Evolutionary conservation across 2,797 vertebrate species (phyloP).

Genomic region (Falco peregrinus): DNA sequence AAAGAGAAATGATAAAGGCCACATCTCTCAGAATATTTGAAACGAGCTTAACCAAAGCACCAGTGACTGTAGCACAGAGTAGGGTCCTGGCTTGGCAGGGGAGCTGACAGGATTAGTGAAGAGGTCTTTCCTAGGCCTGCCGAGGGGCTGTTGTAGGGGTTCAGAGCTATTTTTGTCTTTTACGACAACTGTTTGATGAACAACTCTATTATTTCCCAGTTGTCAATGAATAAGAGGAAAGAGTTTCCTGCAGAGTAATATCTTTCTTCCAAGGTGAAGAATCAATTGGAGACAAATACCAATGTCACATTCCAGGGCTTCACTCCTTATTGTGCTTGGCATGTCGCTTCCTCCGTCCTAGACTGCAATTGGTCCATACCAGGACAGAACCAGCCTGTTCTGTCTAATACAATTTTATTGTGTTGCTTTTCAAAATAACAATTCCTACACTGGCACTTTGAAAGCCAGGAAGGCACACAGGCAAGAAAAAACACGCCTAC

Average conservation of each 20-base stretch:
- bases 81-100: neutral
- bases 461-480: slow-evolving; percentile 66
- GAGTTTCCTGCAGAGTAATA: neutral
- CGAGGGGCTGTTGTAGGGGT: neutral
- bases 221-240: neutral
- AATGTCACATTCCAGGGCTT: slow-evolving; percentile 40
- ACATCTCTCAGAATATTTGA: neutral
- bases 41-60: neutral
- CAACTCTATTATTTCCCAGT: neutral
- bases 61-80: neutral
- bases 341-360: neutral
- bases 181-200: neutral
- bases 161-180: neutral
- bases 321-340: slow-evolving; percentile 58
- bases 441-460: slow-evolving; percentile 48
- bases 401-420: slow-evolving; percentile 35
- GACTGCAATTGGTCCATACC: neutral
- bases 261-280: slow-evolving; percentile 15
- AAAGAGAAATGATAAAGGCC: neutral
- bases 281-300: neutral
- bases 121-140: neutral
- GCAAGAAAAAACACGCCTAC: slow-evolving; percentile 71
- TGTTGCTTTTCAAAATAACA: slow-evolving; percentile 52
- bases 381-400: slow-evolving; percentile 39
- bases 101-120: neutral